A percentile compares a stretch with the other conserved stretches of the same genome.
Evolutionary conservation across 2,797 vertebrate genomes (phyloP).

Genomic region (Poliocrania exsul): DNA sequence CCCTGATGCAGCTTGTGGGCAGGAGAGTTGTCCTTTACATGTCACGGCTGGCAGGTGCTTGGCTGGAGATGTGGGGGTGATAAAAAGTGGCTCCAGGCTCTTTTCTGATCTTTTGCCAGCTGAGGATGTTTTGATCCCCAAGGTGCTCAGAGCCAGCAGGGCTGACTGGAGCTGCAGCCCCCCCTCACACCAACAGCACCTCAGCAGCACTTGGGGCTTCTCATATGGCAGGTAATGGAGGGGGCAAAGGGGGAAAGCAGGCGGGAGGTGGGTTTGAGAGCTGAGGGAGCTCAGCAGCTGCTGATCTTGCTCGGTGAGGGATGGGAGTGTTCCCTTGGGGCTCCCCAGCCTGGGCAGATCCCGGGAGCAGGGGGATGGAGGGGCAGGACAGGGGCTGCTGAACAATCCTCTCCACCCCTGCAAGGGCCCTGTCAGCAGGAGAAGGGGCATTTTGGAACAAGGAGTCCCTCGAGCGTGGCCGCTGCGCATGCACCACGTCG

Average conservation of each 20-base stretch:
- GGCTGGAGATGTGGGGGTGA: neutral
- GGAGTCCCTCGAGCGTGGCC: neutral
- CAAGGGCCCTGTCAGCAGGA: neutral
- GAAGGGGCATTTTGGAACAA: neutral
- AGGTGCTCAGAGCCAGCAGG: neutral
- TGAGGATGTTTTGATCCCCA: neutral
- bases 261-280: neutral
- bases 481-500: accelerated
- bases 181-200: accelerated
- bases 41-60: neutral
- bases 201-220: neutral
- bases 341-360: neutral
- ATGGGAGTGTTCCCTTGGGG: accelerated
- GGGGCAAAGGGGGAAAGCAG: neutral
- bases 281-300: neutral
- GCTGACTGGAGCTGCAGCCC: neutral
- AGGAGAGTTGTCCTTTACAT: accelerated
- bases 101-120: neutral
- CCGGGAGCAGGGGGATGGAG: too few species aligned
- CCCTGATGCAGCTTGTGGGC: accelerated
- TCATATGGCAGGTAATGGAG: accelerated
- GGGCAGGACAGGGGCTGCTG: neutral
- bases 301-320: accelerated
- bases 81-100: neutral
- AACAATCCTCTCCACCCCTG: neutral